Evolutionary conservation across 2,888 invertebrate species (phyloP).

Genomic region (Octodonta nipae): DNA sequence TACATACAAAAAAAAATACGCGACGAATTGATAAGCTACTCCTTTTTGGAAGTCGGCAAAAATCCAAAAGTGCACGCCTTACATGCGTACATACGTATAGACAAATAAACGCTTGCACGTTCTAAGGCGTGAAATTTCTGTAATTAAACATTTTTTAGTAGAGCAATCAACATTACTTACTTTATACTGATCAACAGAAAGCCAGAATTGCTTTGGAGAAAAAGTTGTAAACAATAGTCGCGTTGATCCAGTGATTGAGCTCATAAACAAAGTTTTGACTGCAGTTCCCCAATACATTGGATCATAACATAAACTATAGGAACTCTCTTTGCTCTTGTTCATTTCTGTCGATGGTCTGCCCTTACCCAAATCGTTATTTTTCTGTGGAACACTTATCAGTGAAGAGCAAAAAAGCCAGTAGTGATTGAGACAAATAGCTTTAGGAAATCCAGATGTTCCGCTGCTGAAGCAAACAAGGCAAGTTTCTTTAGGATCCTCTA

Average conservation of each 20-base stretch:
- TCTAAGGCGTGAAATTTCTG: too few species aligned
- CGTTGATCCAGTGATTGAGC: slow-evolving; percentile 16
- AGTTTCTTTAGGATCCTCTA: slow-evolving; percentile 14
- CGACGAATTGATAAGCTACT: too few species aligned
- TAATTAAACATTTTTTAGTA: too few species aligned
- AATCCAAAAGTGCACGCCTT: too few species aligned
- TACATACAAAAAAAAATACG: too few species aligned
- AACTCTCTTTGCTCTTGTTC: slow-evolving; percentile 5
- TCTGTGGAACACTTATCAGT: slow-evolving; percentile 6
- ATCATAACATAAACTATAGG: slow-evolving; percentile 9
- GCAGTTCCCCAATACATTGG: slow-evolving; percentile 26
- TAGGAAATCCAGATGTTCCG: slow-evolving; percentile 28
- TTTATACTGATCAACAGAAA: slow-evolving; percentile 20
- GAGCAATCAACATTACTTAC: slow-evolving; percentile 10
- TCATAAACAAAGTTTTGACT: slow-evolving; percentile 14
- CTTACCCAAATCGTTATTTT: slow-evolving; percentile 9
- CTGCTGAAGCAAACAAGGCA: slow-evolving; percentile 24
- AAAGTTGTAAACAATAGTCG: slow-evolving; percentile 17
- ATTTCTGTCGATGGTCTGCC: slow-evolving; percentile 8
- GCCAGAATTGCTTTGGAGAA: slow-evolving; percentile 18
- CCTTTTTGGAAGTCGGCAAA: too few species aligned
- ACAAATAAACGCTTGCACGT: too few species aligned
- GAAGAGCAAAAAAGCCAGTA: slow-evolving; percentile 10
- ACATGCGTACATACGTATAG: too few species aligned
- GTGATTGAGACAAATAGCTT: slow-evolving; percentile 25